These are phyloP conservation scores for Melipona beecheii DNA, from an alignment of 2,888 invertebrate species.

Conservation along the genomic window DNA sequence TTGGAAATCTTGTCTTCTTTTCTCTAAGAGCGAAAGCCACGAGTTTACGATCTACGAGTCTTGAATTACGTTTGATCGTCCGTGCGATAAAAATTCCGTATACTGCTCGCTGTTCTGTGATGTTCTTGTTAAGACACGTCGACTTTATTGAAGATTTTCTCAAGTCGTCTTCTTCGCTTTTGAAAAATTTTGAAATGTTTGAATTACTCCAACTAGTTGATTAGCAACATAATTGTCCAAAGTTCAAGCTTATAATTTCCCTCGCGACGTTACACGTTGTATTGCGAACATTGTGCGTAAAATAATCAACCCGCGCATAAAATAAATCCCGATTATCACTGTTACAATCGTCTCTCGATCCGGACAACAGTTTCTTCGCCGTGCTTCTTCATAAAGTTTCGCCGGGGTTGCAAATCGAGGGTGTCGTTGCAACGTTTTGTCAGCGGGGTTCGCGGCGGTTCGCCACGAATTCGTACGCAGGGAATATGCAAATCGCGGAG, in stretches of 20 bases:
- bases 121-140: background rate
- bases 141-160: background rate
- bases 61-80: background rate
- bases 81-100: background rate
- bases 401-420: conserved; percentile 1
- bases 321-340: background rate
- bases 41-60: background rate
- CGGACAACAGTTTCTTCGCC: background rate
- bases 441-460: background rate
- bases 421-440: conserved; percentile 14
- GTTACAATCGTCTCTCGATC: too few relatives aligned
- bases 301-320: too few relatives aligned
- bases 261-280: background rate
- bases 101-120: background rate
- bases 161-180: too few relatives aligned
- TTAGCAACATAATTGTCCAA: background rate
- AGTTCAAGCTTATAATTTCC: background rate
- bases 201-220: background rate
- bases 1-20: conserved; percentile 7
- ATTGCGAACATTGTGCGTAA: background rate
- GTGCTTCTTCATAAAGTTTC: background rate
- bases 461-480: conserved; percentile 34
- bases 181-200: background rate
- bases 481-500: conserved; percentile 43
- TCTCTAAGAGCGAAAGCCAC: background rate